Conservation (phyloP, 2,888 invertebrate species). For the Tridacna crocea region DNA sequence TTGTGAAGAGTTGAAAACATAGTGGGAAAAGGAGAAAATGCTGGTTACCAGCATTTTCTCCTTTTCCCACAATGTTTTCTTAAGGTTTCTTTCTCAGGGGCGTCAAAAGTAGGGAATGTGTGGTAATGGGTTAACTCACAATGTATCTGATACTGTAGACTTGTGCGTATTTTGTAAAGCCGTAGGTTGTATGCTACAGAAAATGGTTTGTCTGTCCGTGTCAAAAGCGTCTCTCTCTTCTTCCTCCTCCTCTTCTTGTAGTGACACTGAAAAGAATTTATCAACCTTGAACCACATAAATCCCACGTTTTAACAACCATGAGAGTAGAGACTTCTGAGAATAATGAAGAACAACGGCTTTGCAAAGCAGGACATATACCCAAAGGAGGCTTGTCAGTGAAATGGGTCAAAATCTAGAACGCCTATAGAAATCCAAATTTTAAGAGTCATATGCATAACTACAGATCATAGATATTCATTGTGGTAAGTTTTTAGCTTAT, state of each 20-base stretch:
- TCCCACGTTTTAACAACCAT: background rate
- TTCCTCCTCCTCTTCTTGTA: conserved; percentile 17
- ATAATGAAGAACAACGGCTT: background rate
- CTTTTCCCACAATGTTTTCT: too few species aligned
- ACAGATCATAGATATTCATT: background rate
- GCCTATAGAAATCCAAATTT: too few species aligned
- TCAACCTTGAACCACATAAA: background rate
- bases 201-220: background rate
- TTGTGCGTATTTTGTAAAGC: background rate
- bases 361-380: too few species aligned
- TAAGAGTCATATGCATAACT: background rate
- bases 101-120: too few species aligned
- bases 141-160: conserved; percentile 2
- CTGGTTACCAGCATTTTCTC: too few species aligned
- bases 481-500: too few species aligned
- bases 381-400: too few species aligned
- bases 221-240: conserved; percentile 13
- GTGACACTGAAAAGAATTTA: conserved; percentile 5
- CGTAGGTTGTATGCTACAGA: background rate
- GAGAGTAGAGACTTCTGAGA: background rate
- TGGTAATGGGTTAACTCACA: background rate
- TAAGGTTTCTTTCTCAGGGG: too few species aligned
- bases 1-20: too few species aligned
- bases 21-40: too few species aligned
- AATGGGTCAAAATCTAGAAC: too few species aligned